Conservation (phyloP, 2,888 invertebrate genomes). For the Hoplodrina blanda region DNA sequence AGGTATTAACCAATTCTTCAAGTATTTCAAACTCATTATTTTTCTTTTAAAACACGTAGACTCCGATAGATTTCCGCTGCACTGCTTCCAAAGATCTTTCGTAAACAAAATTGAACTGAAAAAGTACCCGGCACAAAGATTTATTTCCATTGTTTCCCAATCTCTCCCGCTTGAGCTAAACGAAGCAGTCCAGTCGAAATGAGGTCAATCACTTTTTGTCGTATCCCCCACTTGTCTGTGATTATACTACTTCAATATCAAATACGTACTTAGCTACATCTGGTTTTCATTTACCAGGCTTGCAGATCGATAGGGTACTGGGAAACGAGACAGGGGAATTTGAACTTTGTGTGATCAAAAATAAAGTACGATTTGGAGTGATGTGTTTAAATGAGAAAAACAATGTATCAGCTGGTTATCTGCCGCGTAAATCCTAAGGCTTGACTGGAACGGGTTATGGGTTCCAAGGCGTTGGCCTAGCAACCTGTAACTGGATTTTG, state of each 20-base stretch:
- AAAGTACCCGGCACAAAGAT: constrained; percentile 9
- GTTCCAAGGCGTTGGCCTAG: constrained; percentile 20
- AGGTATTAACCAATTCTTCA: no score
- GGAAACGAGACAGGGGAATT: background rate
- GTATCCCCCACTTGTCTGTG: constrained; percentile 41
- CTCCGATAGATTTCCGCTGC: background rate
- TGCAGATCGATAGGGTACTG: constrained; percentile 47
- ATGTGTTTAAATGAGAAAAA: constrained; percentile 46
- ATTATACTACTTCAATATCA: constrained; percentile 54
- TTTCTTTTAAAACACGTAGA: background rate
- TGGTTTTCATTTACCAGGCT: constrained; percentile 54
- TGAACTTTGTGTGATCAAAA: background rate
- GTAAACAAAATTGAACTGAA: constrained; percentile 2
- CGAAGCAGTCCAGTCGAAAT: constrained; percentile 32
- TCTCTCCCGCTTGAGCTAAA: constrained; percentile 9
- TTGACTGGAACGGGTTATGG: constrained; percentile 50
- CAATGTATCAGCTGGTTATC: constrained; percentile 59
- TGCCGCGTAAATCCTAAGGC: constrained; percentile 53
- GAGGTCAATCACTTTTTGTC: constrained; percentile 57
- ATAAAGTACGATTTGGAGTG: constrained; percentile 19
- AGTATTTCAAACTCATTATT: no score
- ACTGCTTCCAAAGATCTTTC: constrained; percentile 1
- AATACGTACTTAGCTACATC: constrained; percentile 56
- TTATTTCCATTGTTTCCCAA: constrained; percentile 30
- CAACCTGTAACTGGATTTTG: constrained; percentile 13